Evolutionary conservation across 2,888 invertebrate genomes (phyloP), one percentile per base, ranked within the genome.

Genomic region (Ectropis crepuscularia): DNA sequence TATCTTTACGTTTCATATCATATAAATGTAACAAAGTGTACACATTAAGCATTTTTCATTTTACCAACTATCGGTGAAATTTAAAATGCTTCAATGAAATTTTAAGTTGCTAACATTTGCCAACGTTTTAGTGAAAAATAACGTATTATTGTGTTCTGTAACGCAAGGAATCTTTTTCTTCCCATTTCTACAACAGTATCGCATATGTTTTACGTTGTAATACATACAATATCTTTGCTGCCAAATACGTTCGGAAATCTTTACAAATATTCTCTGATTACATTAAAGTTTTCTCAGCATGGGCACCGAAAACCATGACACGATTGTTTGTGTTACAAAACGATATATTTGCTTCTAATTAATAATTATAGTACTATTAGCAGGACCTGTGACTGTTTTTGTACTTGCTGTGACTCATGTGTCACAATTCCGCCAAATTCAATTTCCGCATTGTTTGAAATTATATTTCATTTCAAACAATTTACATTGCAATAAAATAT

Each of bases 341-440:
- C 16, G 57, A 57, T 50, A 12, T 16, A 5, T 57, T 47, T 46
- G n/a, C 11, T 43, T 16, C n/a, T n/a, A 16, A n/a, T 16, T 6
- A 9, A 6, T 53, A 43, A 28, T 38, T 61, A 59, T 62, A 75
- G 80, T 83, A 78, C 81, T 77, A 82, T 75, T 81, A 77, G 57
- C 80, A 82, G 85, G 85, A 85, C 65, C 39, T 11, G 42, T 8
- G 10, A 41, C 46, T 75, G 70, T 53, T 38, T 46, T 10, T 28
- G 16, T 28, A 28, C 16, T 28, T 28, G 16, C 1, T 28, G 6
- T 49, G 49, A 11, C 11, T 51, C 7, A 38, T 12, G n/a, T 12
- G 9, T 36, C 5, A 37, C 49, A n/a, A 6, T 45, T 39, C 9
- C 16, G 16, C 16, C 16, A 28, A 28, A 28, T 28, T 28, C 16